Base-by-base conservation (phyloP, 2,888 invertebrate genomes). In the Melipona beecheii region DNA sequence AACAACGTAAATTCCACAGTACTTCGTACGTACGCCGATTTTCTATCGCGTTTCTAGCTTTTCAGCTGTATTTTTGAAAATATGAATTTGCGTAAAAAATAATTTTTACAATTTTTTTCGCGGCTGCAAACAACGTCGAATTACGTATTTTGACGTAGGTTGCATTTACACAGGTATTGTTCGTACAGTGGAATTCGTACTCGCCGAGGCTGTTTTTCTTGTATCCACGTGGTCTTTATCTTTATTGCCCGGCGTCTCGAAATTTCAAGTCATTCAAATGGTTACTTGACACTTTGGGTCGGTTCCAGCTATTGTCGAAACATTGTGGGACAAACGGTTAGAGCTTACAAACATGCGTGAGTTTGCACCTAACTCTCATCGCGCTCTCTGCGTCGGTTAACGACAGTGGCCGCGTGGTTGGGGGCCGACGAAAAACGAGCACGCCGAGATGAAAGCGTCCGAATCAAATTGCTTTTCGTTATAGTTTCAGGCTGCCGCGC, bases 281-380 rank as follows among this genome's bases (percentile, higher is more conserved):
- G 69, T 60, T 69, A 65, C 69, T 69, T 72, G 79, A 65, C 73
- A 69, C 64, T 77, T 88, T 88, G 88, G 88, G 85, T 66, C 75
- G 78, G 75, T 80, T 88, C 88, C 87, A 88, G 86, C 70, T 75
- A 78, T 87, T 77, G 70, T 85, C 75, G 66, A 76, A 87, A 88
- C 83, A 88, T 77, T 84, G 79, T 81, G 75, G 54, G 66, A 83
- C 77, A 78, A 43, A 73, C 49, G 49, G 65, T 79, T 65, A 58
- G 5, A 72, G 70, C 66, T 85, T 85, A 78, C 81, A 83, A 85
- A 62, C 83, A 64, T 73, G 72, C 75, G 78, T 88, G 85, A 83
- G 81, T 87, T 88, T 84, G 43, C 83, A 77, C 87, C 70, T 78
- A 79, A 88, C 82, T 86, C 80, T 88, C 86, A 72, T 83, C 86